Percentiles rank a stretch among this genome's conserved stretches.
Evolutionary conservation across 2,888 invertebrate species (phyloP).

Genomic region (Callosobruchus maculatus): DNA sequence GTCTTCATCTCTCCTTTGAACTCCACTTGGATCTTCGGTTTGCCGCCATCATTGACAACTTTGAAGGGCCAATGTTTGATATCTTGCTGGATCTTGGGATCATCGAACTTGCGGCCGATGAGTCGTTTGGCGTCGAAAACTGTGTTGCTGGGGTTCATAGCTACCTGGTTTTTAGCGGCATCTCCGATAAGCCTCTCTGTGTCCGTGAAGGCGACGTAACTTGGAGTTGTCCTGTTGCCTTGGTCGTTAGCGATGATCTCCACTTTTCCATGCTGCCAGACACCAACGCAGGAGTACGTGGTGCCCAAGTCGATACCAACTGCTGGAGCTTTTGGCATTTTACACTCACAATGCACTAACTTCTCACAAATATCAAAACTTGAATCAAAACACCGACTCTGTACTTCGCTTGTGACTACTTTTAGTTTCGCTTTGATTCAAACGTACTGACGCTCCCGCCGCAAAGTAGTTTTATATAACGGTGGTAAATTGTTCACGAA

Average conservation of each 20-base stretch:
- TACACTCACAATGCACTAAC: not conserved
- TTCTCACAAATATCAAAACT: not conserved
- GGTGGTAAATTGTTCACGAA: not conserved
- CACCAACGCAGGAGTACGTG: conserved; percentile 81
- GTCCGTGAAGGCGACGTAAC: conserved; percentile 71
- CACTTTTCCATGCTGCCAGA: conserved; percentile 78
- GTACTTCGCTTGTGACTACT: not conserved
- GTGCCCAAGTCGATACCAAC: conserved; percentile 84
- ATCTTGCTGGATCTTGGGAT: conserved; percentile 71
- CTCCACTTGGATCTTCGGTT: conserved; percentile 66
- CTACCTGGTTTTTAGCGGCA: conserved; percentile 68
- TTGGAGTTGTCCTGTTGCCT: conserved; percentile 82
- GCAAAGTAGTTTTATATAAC: not conserved
- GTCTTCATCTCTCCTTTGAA: conserved; percentile 62
- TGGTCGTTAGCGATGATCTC: conserved; percentile 84
- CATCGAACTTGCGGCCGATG: conserved; percentile 76
- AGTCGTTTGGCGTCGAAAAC: conserved; percentile 70
- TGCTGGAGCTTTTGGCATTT: conserved; percentile 49
- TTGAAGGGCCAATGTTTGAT: conserved; percentile 84
- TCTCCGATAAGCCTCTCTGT: conserved; percentile 66
- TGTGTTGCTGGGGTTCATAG: conserved; percentile 71
- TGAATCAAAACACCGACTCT: not conserved
- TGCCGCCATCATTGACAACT: conserved; percentile 61
- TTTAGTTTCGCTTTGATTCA: not conserved
- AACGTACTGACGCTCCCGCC: not conserved